Evolutionary conservation across 2,888 invertebrate genomes (phyloP), one percentile per base, ranked within the genome.

Genomic region (Athalia cordata): DNA sequence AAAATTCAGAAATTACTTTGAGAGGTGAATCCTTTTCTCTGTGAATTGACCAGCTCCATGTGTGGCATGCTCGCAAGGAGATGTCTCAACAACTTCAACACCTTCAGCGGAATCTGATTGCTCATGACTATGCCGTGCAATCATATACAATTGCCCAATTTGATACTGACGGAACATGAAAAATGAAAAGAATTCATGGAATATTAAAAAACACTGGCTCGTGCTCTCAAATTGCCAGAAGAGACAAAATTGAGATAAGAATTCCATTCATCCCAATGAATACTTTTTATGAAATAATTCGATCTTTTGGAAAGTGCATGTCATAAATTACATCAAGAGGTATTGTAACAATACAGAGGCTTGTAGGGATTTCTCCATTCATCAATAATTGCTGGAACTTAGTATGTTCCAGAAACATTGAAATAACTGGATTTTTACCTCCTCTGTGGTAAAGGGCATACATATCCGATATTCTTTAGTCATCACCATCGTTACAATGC

Each of bases 61-160:
- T 8, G 92, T 91, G 47, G 94, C 93, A 91, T 98, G 96, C 81
- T 93, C 93, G 85, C 96, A 95, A 79, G 95, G 93, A 81, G 94
- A 93, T 89, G 97, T 98, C 80, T 95, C 95, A 7, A 98, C 93
- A 0, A 98, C 97, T 89, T 98, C 97, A 0, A 98, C 97, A 3
- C 98, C 98, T 90, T 97, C 97, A 0, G 97, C 97, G 80, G 95
- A 94, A 81, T 95, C 95, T 0, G 97, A 97, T 87, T 98, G 97
- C 87, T 98, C 97, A 85, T 95, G 94, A 89, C 97, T 97, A 88
- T 98, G 98, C 74, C 97, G 93, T 3, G 97, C 97, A 86, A 98
- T 98, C 98, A 98, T 98, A 90, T 97, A 98, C 79, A 98, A 92
- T 89, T 98, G 98, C 0, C 98, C 98, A 84, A 97, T 94, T 83